These are phyloP conservation scores for Protophormia terraenovae DNA, from an alignment of 2,888 invertebrate genomes.

Conservation along the genomic window DNA sequence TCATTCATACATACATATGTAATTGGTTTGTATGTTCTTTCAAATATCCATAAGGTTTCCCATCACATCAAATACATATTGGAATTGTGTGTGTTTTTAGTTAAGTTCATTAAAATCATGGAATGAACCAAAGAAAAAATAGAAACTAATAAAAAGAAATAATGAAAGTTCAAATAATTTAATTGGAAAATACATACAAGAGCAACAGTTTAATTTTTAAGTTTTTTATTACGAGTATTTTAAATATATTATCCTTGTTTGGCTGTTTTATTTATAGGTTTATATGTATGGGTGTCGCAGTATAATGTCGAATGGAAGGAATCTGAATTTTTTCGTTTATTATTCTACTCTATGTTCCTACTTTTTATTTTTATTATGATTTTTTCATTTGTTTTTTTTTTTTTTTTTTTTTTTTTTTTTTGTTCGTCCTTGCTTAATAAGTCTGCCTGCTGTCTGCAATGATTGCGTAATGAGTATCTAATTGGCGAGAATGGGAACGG, in stretches of 20 bases:
- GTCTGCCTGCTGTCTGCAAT: slow-evolving; percentile 78
- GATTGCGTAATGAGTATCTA: slow-evolving; percentile 79
- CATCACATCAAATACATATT: too few relatives aligned
- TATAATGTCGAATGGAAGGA: slow-evolving; percentile 19
- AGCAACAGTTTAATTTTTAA: slow-evolving; percentile 46
- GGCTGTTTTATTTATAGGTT: background rate
- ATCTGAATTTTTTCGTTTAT: slow-evolving; percentile 34
- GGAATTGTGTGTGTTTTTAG: background rate
- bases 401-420: slow-evolving; percentile 22
- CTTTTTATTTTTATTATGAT: slow-evolving; percentile 45
- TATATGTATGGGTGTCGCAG: slow-evolving; percentile 24
- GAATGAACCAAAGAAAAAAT: background rate
- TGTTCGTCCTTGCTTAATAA: slow-evolving; percentile 67
- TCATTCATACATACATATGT: slow-evolving; percentile 24
- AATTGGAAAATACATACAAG: slow-evolving; percentile 32
- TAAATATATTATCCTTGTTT: slow-evolving; percentile 9
- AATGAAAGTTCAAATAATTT: slow-evolving; percentile 18
- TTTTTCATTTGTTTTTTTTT: background rate
- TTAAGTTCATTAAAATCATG: background rate
- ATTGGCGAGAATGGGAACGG: slow-evolving; percentile 75
- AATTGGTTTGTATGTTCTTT: background rate
- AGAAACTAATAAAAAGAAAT: background rate
- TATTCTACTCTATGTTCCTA: slow-evolving; percentile 39
- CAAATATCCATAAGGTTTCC: too few relatives aligned
- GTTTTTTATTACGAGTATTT: background rate